phyloP scores from a whole-genome alignment of 1,140 invertebrate genomes.

The Hypsibius dujardini region DNA sequence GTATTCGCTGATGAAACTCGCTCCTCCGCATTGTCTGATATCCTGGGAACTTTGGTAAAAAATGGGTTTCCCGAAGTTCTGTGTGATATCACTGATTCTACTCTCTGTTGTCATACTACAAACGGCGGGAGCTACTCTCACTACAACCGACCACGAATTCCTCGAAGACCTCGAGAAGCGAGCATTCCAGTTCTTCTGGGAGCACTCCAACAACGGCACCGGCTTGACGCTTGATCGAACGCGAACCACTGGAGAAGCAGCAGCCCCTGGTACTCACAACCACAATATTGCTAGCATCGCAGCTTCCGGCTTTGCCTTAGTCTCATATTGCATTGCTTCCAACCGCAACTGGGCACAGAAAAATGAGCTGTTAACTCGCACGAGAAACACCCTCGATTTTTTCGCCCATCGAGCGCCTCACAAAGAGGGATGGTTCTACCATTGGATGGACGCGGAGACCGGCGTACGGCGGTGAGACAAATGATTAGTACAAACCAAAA shows the following conservation, averaged over 20 bases:
- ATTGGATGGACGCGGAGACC: constrained; percentile 24
- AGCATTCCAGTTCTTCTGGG: not conserved
- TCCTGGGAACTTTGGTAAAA: no score
- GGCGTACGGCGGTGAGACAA: constrained; percentile 20
- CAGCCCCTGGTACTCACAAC: not conserved
- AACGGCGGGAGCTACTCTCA: not conserved
- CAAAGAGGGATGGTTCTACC: constrained; percentile 25
- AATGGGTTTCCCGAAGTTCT: no score
- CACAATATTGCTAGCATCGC: constrained; percentile 5
- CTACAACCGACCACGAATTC: not conserved
- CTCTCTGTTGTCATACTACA: no score
- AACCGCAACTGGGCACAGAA: not conserved
- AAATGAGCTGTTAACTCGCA: not conserved
- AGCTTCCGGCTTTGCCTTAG: not conserved
- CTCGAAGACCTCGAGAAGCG: not conserved
- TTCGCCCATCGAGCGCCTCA: not conserved
- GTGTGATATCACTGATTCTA: no score
- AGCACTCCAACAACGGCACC: not conserved
- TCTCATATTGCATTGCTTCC: not conserved
- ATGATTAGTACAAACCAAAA: no score
- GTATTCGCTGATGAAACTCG: no score
- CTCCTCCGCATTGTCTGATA: no score
- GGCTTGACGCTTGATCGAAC: constrained; percentile 2
- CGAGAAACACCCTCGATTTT: not conserved
- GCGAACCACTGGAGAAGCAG: not conserved